phyloP scores from a whole-genome alignment of 2,113 vertebrate species.

The Tachysurus fulvidraco region DNA sequence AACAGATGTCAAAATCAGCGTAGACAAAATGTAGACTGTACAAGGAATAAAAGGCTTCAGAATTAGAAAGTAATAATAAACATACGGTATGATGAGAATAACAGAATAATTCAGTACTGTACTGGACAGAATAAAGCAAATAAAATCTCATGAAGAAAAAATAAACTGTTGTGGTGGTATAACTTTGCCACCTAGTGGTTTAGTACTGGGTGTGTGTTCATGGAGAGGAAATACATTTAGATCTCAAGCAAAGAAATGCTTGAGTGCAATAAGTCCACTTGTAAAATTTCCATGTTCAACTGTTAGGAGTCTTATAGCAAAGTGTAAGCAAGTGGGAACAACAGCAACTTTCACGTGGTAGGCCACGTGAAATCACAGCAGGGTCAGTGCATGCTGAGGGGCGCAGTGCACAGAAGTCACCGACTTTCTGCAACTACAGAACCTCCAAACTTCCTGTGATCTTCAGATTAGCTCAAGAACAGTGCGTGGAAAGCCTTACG shows the following conservation, averaged over 20 bases:
- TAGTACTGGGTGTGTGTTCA: neutral
- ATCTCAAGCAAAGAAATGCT: neutral
- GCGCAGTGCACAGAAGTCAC: too few species aligned
- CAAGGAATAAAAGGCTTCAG: neutral
- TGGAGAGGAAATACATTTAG: neutral
- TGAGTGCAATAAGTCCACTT: neutral
- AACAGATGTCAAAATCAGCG: neutral
- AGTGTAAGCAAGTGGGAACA: too few species aligned
- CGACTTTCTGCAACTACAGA: too few species aligned
- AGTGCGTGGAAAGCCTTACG: too few species aligned
- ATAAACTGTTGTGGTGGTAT: neutral
- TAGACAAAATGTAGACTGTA: neutral
- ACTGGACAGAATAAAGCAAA: neutral
- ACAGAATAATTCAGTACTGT: neutral
- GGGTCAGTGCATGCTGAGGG: too few species aligned
- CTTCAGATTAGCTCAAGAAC: too few species aligned
- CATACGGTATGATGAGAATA: neutral
- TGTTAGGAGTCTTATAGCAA: too few species aligned
- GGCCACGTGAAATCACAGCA: too few species aligned
- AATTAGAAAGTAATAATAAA: neutral
- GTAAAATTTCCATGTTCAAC: too few species aligned
- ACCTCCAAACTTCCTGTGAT: too few species aligned
- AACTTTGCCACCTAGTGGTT: constrained; percentile 19
- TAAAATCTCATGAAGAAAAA: neutral
- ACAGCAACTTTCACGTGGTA: too few species aligned